Evolutionary conservation across 2,113 vertebrate species (phyloP), one percentile per base, ranked within the genome.

Genomic region (Enhydra lutris): DNA sequence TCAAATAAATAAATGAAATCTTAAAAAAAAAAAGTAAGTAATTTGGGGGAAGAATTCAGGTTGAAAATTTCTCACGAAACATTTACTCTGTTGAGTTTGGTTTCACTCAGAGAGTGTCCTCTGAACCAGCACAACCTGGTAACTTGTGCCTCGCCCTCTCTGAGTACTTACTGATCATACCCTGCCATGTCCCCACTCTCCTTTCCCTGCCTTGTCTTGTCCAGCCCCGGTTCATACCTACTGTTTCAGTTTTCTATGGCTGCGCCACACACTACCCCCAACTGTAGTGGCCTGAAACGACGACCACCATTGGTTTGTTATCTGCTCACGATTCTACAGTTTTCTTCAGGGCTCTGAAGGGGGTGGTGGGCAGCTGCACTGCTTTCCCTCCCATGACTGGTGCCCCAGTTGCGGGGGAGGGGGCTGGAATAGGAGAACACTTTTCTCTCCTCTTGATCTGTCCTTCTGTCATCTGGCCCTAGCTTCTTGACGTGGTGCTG

Each of bases 301-400:
- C 9, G 9, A 15, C 47, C n/a, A n/a, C 76, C n/a, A 17, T 4
- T 50, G 76, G 42, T 36, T 57, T 36, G 50, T 23, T 36, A 23
- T 52, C 73, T 14, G n/a, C 69, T 91, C 7, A 2, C n/a, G 31
- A 52, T 21, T 85, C 39, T 23, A 71, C 61, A 89, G 34, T 92
- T 83, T 29, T 34, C 94, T 90, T 65, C 88, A 89, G 90, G 96
- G 96, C 76, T 79, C 98, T 6, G 79, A 95, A 83, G 92, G 84
- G 52, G 91, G 79, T 50, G 57, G 87, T 26, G 52, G 74, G n/a
- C 76, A 80, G 71, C 23, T 69, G 18, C 94, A 2, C 36, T 24
- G 65, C 92, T 91, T 50, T 89, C 59, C 31, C 89, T 96, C 59
- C 50, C 84, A 15, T 12, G 15, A n/a, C 31, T 69, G 36, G 59